Evolutionary conservation across 2,113 vertebrate species (phyloP), one percentile per base, ranked within the genome.

Genomic region (Gasterosteus aculeatus): DNA sequence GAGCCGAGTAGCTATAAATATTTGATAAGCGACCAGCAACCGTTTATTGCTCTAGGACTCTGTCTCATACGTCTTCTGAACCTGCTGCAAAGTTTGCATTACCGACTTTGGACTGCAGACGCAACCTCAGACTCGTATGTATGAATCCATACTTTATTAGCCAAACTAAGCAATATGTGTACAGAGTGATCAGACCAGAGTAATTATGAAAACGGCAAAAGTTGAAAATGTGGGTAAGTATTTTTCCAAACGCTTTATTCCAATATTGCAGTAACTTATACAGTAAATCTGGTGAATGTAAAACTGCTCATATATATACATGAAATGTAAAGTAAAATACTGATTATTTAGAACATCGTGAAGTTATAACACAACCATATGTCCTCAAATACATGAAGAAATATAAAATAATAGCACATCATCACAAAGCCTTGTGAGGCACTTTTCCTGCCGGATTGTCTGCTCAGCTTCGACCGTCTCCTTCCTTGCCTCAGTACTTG

Each of bases 1-100:
- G 86, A 85, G 78, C 73, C n/a, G 22, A 72, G 71, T 56, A 70
- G 57, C 65, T 89, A 87, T 91, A 78, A 91, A 91, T 91, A 86
- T 91, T 90, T 88, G 66, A 91, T 84, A 64, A 74, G 49, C 77
- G 56, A 53, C 47, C 29, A 26, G 33, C 22, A 81, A 35, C 44
- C 51, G 53, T 1, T 26, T 53, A 69, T 63, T 76, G 74, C 44
- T 61, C 11, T 1, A 35, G 11, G 49, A 22, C 49, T 10, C 29
- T 39, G 10, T 22, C 4, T 14, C 16, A 10, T 16, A 12, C 0
- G 3, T 38, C 7, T 31, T 41, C 38, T 18, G 6, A 58, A 15
- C 41, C 46, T 31, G 16, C n/a, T 39, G 42, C 42, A 39, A 42
- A 18, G 61, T 35, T 38, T 58, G 6, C 29, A 31, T 41, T 35